Evolutionary conservation across 2,113 vertebrate species (phyloP).

Genomic region (Cettia cetti): DNA sequence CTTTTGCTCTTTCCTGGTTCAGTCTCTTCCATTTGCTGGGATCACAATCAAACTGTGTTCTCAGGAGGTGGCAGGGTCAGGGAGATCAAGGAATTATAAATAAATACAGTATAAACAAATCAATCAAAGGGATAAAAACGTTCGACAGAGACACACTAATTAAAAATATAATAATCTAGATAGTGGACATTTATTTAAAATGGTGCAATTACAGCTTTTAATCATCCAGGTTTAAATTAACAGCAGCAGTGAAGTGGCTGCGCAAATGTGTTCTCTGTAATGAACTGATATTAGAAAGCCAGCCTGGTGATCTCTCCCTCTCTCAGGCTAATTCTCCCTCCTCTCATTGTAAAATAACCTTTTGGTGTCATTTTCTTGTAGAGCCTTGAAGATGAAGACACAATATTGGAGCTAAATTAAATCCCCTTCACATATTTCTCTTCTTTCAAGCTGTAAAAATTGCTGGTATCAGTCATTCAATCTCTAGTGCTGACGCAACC

Average conservation of each 20-base stretch:
- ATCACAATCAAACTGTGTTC: neutral
- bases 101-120: conserved; percentile 61
- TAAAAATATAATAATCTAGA: conserved; percentile 67
- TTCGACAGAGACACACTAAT: conserved; percentile 38
- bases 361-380: conserved; percentile 48
- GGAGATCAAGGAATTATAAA: conserved; percentile 56
- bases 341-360: conserved; percentile 44
- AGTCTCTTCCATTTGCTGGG: conserved; percentile 22
- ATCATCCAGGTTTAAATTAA: conserved; percentile 61
- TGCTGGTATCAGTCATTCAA: conserved; percentile 64
- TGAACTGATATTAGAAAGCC: conserved; percentile 51
- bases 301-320: conserved; percentile 5
- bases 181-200: conserved; percentile 59
- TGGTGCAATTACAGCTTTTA: conserved; percentile 59
- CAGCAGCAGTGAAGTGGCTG: neutral
- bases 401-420: conserved; percentile 63
- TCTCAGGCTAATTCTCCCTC: conserved; percentile 25
- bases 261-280: neutral
- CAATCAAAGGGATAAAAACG: conserved; percentile 62
- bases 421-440: conserved; percentile 58
- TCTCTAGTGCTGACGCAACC: conserved; percentile 56
- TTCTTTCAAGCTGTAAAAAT: conserved; percentile 64
- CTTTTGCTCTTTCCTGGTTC: conserved; percentile 38
- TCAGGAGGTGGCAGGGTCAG: conserved; percentile 11
- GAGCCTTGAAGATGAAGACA: conserved; percentile 56